Conservation (phyloP, 2,888 invertebrate genomes). For the Melanotus villosus region DNA sequence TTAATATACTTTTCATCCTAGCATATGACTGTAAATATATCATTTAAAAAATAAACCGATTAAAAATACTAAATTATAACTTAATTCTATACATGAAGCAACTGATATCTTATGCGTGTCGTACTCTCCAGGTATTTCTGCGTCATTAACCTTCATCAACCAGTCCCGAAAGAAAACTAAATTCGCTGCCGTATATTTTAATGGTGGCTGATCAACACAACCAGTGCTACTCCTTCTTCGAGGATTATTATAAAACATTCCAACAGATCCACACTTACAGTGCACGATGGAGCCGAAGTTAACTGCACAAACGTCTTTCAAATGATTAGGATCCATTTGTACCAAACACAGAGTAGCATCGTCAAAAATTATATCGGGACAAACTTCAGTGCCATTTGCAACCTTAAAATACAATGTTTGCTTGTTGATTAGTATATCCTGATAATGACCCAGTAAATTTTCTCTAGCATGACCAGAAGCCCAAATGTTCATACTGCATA, state of each 20-base stretch:
- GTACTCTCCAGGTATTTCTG: background rate
- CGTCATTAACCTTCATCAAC: background rate
- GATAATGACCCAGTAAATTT: conserved; percentile 3
- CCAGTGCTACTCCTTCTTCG: background rate
- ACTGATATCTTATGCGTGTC: background rate
- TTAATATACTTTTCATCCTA: too few relatives aligned
- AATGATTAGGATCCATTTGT: background rate
- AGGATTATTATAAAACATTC: conserved; percentile 2
- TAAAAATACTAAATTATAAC: background rate
- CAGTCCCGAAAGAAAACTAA: background rate
- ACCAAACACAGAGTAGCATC: conserved; percentile 7
- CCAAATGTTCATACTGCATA: conserved; percentile 16
- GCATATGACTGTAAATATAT: too few relatives aligned
- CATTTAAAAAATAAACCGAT: too few relatives aligned
- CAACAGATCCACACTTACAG: background rate
- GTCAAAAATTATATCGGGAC: background rate
- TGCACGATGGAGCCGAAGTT: conserved; percentile 1
- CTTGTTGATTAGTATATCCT: background rate
- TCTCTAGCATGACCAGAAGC: background rate
- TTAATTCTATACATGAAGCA: background rate
- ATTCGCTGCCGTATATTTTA: conserved; percentile 1
- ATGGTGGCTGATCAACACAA: conserved; percentile 3
- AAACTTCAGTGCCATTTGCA: background rate
- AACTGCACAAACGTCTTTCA: conserved; percentile 7
- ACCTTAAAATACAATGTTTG: conserved; percentile 6